Evolutionary conservation across 1,140 invertebrate species (phyloP).

Genomic region (Drosophila tani): DNA sequence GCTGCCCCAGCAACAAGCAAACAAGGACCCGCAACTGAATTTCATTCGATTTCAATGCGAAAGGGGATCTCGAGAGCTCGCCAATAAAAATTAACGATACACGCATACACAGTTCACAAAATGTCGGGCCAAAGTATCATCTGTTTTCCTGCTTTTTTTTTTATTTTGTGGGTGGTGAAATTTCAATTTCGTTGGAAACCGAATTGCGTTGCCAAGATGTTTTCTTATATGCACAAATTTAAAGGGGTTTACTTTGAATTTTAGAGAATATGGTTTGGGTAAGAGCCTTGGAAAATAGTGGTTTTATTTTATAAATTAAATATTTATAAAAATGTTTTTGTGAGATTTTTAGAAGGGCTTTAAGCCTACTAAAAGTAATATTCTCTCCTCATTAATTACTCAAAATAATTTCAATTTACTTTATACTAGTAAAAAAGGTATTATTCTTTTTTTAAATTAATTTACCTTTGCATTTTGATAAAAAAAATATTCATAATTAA

Average conservation of each 20-base stretch:
- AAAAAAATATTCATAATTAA: not conserved
- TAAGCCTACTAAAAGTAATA: no score
- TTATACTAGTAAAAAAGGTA: no score
- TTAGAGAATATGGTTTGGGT: not conserved
- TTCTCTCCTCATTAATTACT: no score
- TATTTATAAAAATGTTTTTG: no score
- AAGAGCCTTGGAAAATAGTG: no score
- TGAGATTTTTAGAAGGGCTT: no score
- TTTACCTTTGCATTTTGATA: not conserved
- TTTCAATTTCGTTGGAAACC: constrained; percentile 67
- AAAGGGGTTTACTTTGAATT: not conserved
- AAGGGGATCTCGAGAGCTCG: constrained; percentile 71
- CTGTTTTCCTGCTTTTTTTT: constrained; percentile 3
- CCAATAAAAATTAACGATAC: constrained; percentile 80
- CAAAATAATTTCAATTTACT: no score
- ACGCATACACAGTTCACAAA: constrained; percentile 72
- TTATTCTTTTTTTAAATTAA: no score
- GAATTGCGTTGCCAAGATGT: constrained; percentile 31
- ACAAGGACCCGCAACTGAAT: constrained; percentile 70
- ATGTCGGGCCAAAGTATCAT: constrained; percentile 45
- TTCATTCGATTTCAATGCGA: constrained; percentile 82
- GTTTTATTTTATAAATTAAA: no score
- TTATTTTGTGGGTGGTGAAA: constrained; percentile 45
- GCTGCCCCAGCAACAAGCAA: constrained; percentile 70
- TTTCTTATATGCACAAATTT: not conserved